Conservation (phyloP, 2,113 vertebrate species). For the Petroica traversi region DNA sequence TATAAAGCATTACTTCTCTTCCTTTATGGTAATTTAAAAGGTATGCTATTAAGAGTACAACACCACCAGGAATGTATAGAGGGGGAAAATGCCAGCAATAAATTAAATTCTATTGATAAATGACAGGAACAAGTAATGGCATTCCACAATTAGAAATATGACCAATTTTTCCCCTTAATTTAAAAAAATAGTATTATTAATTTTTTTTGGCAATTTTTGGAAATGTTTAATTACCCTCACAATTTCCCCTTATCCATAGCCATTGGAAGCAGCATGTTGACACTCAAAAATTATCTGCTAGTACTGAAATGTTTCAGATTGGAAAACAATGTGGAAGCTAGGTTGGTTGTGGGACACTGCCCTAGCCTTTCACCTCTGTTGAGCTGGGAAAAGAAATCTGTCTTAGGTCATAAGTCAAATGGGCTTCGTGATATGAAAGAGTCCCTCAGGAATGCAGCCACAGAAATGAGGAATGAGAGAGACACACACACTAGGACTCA, state of each 20-base stretch:
- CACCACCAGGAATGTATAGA: not conserved
- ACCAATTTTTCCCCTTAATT: not conserved
- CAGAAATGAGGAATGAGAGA: constrained; percentile 16
- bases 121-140: not conserved
- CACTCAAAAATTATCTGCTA: not conserved
- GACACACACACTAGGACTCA: not conserved
- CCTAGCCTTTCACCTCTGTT: constrained; percentile 6
- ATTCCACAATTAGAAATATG: not conserved
- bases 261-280: not conserved
- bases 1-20: not conserved
- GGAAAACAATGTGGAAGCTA: not conserved
- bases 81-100: not conserved
- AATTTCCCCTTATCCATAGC: not conserved
- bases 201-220: not conserved
- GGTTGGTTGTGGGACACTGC: not conserved
- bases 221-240: not conserved
- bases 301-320: not conserved
- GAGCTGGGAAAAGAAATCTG: not conserved
- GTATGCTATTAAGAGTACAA: not conserved
- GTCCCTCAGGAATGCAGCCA: not conserved
- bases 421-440: not conserved
- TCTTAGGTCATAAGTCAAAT: constrained; percentile 15
- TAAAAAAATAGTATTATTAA: not conserved
- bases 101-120: not conserved
- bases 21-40: not conserved